Evolutionary conservation across 2,797 vertebrate species (phyloP).

Genomic region (Aotus griseimembra): DNA sequence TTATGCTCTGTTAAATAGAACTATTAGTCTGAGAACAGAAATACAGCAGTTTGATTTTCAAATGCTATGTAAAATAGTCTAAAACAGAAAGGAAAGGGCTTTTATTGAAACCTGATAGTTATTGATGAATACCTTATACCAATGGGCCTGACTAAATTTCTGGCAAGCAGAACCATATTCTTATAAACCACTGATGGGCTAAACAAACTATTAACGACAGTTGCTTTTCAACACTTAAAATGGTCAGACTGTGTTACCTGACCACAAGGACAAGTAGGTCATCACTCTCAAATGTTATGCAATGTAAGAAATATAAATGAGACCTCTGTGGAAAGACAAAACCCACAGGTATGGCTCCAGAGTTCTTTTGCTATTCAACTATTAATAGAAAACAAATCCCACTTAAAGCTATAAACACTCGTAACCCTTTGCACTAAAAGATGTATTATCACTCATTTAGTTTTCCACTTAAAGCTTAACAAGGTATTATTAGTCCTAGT

Average conservation of each 20-base stretch:
- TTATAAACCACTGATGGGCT: constrained; percentile 81
- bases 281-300: constrained; percentile 75
- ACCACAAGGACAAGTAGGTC: constrained; percentile 85
- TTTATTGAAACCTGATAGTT: constrained; percentile 63
- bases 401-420: constrained; percentile 32
- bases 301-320: constrained; percentile 72
- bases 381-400: constrained; percentile 74
- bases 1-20: background rate
- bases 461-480: background rate
- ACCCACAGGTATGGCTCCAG: constrained; percentile 72
- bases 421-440: background rate
- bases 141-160: constrained; percentile 60
- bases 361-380: constrained; percentile 57
- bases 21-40: constrained; percentile 34
- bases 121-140: constrained; percentile 70
- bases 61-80: background rate
- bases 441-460: constrained; percentile 44
- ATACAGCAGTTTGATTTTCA: constrained; percentile 42
- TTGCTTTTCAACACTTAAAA: constrained; percentile 80
- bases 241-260: constrained; percentile 73
- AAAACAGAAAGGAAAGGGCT: constrained; percentile 40
- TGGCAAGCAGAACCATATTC: constrained; percentile 71
- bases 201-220: constrained; percentile 84
- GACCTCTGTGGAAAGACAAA: constrained; percentile 59
- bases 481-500: background rate